Evolutionary conservation across 35 echinoderm and acorn worm species (phyloP), one percentile per base, ranked within the genome.

Genomic region (Diadema setosum): DNA sequence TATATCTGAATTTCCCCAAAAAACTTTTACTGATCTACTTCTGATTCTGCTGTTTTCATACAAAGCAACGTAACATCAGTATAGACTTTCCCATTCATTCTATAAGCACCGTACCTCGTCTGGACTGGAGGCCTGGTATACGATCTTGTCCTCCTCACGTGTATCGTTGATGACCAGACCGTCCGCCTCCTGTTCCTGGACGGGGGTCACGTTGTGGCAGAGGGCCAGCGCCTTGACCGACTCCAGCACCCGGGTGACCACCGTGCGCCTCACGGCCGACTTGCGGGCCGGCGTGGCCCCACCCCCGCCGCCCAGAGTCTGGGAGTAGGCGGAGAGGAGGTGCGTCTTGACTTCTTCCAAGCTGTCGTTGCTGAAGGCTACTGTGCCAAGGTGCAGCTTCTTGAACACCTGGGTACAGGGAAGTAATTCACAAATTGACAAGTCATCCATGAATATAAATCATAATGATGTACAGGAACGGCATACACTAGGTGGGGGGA

Each of bases 171-270:
- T 88, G 3, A 91, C 93, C 6, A 61, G 40, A 45, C 83, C 27
- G 21, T 75, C 44, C 4, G 88, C 82, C 14, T 85, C 92, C 49
- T 98, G 92, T 39, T 99, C 96, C 25, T 90, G 89, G 17, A 94
- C 93, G 5, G 96, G 96, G 12, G 96, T 99, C 1, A 99, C 96
- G 61, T 99, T 99, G 34, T 99, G 96, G 70, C 96, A 99, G 26
- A 99, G 86, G 5, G 96, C 96, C 6, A 99, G 20, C 17, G 96
- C 96, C 34, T 88, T 94, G 1, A 99, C 96, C 14, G 96, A 86
- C 39, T 94, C 93, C 33, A 87, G 87, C 41, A 88, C 86, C 75
- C 89, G 83, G 27, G 96, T 92, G 29, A 99, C 93, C 8, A 99
- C 92, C 0, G 92, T 99, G 34, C 91, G 85, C 58, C 92, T 94